Evolutionary conservation across 2,888 invertebrate genomes (phyloP).

Genomic region (Dryococelus australis): DNA sequence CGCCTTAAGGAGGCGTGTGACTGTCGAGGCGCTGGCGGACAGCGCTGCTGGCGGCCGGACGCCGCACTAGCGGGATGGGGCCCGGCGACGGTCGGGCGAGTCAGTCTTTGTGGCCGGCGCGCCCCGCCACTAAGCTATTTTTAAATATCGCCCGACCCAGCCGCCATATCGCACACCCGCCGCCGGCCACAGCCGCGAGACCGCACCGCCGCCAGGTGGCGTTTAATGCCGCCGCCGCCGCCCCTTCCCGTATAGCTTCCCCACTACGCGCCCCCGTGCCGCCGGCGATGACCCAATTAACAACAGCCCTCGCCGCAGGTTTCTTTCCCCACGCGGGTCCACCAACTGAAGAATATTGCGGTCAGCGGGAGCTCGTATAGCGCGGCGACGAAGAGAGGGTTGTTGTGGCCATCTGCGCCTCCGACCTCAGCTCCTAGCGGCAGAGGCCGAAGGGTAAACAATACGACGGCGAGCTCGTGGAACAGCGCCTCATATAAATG

Average conservation of each 20-base stretch:
- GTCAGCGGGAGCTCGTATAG: background rate
- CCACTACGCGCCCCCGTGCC: too few species aligned
- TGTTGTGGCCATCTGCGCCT: background rate
- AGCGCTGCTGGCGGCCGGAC: conserved; percentile 48
- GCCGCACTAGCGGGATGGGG: conserved; percentile 42
- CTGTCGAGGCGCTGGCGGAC: background rate
- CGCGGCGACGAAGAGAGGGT: background rate
- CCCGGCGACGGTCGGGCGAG: conserved; percentile 36
- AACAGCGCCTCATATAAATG: too few species aligned
- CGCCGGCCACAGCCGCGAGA: conserved; percentile 46
- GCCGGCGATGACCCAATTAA: background rate
- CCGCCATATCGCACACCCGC: conserved; percentile 52
- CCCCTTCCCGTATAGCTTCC: background rate
- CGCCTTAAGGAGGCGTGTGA: too few species aligned
- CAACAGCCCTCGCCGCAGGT: background rate
- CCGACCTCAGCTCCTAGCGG: too few species aligned
- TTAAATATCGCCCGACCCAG: conserved; percentile 45
- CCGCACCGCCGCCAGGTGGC: background rate
- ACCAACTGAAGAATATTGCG: too few species aligned
- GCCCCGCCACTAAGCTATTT: conserved; percentile 27
- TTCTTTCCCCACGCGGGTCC: too few species aligned
- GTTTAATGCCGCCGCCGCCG: background rate
- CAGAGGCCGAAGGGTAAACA: too few species aligned
- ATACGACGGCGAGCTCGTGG: too few species aligned
- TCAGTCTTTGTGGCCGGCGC: conserved; percentile 48